A percentile compares a stretch with the other conserved stretches of the same genome.
These are phyloP conservation scores for Electrophaes corylata DNA, from an alignment of 2,888 invertebrate species.

Conservation along the genomic window DNA sequence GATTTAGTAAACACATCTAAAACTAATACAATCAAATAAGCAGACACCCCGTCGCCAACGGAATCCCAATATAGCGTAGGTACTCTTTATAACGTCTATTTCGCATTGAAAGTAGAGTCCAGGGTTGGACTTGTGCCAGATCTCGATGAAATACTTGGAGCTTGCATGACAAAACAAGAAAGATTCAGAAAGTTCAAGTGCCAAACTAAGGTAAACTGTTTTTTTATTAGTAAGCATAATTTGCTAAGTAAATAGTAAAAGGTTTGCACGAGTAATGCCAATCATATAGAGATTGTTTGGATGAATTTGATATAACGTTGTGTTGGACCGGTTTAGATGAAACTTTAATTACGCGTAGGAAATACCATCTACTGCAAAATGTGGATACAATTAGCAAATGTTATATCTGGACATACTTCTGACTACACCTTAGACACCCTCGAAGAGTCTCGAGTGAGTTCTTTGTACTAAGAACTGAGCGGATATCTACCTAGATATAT, in stretches of 20 bases:
- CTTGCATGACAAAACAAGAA: background rate
- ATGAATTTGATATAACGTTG: too few species aligned
- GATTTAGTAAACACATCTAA: background rate
- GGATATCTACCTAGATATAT: too few species aligned
- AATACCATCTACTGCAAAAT: too few species aligned
- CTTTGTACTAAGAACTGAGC: too few species aligned
- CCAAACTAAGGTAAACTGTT: background rate
- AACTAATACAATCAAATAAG: constrained; percentile 25
- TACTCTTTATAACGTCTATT: constrained; percentile 66
- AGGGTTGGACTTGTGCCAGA: constrained; percentile 64
- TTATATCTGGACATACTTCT: too few species aligned
- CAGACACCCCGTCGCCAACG: constrained; percentile 70
- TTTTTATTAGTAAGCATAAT: background rate
- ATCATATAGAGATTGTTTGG: background rate
- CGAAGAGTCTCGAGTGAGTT: too few species aligned
- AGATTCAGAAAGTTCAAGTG: background rate
- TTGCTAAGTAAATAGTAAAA: too few species aligned
- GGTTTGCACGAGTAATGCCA: background rate
- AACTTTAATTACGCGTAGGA: too few species aligned
- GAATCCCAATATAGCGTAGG: constrained; percentile 66
- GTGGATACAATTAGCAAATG: too few species aligned
- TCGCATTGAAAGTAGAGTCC: constrained; percentile 69
- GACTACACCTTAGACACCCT: too few species aligned
- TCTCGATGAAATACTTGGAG: constrained; percentile 15
- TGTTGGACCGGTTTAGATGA: too few species aligned